These are phyloP conservation scores for Plecotus auritus DNA, from an alignment of 2,113 vertebrate genomes.

Conservation along the genomic window DNA sequence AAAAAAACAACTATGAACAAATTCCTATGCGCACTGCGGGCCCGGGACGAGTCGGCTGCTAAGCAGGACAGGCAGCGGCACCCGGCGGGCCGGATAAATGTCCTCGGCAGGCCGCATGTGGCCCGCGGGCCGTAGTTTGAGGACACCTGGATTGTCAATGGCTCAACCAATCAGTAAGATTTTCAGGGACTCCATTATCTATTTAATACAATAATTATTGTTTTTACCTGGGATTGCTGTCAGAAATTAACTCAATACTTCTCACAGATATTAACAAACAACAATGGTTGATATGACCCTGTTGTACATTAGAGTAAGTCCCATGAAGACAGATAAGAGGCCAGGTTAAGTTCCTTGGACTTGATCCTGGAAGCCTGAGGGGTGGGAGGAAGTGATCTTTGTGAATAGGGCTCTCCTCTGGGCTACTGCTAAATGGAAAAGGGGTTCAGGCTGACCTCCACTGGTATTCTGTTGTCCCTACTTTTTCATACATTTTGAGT, in stretches of 20 bases:
- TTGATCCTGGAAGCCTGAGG: not conserved
- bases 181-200: not conserved
- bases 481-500: not conserved
- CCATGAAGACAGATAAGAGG: not conserved
- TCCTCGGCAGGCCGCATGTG: too few species aligned
- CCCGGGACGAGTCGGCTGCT: too few species aligned
- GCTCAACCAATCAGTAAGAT: not conserved
- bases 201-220: not conserved
- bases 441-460: not conserved
- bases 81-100: too few species aligned
- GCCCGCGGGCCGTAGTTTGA: too few species aligned
- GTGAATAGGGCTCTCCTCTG: not conserved
- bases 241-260: not conserved
- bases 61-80: too few species aligned
- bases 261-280: not conserved
- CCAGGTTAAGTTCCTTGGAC: not conserved
- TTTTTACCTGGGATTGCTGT: not conserved
- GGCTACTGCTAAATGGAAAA: not conserved
- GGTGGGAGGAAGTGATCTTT: not conserved
- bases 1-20: too few species aligned
- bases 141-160: not conserved
- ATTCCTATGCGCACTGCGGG: too few species aligned
- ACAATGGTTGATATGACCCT: not conserved
- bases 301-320: not conserved
- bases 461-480: not conserved